phyloP scores from a whole-genome alignment of 2,888 invertebrate genomes.

The Augiades crinisus region DNA sequence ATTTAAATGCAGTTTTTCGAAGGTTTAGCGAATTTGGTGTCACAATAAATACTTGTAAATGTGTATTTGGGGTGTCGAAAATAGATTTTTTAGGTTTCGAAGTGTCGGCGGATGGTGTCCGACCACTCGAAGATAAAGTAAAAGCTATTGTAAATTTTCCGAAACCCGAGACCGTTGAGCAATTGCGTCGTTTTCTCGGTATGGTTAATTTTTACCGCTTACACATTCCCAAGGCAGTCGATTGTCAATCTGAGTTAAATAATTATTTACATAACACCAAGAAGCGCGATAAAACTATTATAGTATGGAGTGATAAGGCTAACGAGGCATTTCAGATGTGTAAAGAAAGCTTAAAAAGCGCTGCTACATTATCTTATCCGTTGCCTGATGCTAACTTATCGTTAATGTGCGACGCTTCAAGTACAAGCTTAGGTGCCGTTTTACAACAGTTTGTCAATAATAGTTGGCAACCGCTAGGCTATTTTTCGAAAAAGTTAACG shows the following conservation, averaged over 20 bases:
- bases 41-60: slow-evolving; percentile 22
- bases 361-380: background rate
- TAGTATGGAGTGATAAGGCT: background rate
- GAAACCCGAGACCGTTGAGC: slow-evolving; percentile 19
- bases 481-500: background rate
- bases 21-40: slow-evolving; percentile 15
- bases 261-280: background rate
- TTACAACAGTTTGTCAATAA: background rate
- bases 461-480: background rate
- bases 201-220: slow-evolving; percentile 1
- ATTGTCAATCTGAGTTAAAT: background rate
- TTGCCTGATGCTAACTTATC: background rate
- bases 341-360: background rate
- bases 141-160: slow-evolving; percentile 26
- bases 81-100: slow-evolving; percentile 20
- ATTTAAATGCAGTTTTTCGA: slow-evolving; percentile 16
- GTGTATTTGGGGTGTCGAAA: background rate
- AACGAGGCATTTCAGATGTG: background rate
- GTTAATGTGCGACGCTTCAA: slow-evolving; percentile 2
- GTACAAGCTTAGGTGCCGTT: background rate
- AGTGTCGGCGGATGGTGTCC: slow-evolving; percentile 13
- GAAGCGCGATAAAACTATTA: background rate
- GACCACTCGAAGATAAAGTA: slow-evolving; percentile 14
- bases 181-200: background rate
- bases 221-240: background rate